These are phyloP conservation scores for Plagiodera versicolora DNA, from an alignment of 2,888 invertebrate species.

Conservation along the genomic window DNA sequence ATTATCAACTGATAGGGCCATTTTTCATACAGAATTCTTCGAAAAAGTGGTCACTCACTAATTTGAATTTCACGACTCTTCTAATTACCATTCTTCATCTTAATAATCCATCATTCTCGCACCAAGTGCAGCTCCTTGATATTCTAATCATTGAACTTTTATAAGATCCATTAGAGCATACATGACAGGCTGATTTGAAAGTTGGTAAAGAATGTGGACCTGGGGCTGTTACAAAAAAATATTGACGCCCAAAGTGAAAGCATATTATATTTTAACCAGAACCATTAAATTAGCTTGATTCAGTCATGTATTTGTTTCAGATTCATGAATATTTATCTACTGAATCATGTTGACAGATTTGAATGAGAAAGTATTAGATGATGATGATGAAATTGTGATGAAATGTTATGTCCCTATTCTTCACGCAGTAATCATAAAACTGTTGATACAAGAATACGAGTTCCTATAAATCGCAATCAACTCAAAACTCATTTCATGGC, in stretches of 20 bases:
- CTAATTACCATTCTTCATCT: neutral
- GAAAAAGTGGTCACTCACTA: neutral
- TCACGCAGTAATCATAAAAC: too few species aligned
- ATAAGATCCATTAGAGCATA: constrained; percentile 6
- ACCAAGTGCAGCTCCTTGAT: neutral
- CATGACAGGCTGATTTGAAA: constrained; percentile 6
- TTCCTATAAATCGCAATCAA: too few species aligned
- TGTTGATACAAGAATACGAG: too few species aligned
- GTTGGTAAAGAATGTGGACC: neutral
- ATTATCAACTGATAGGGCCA: too few species aligned
- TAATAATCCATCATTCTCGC: neutral
- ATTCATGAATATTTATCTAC: neutral
- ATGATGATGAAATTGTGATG: neutral
- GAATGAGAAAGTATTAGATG: neutral
- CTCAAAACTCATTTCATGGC: too few species aligned
- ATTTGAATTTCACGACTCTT: neutral
- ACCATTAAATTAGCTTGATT: neutral
- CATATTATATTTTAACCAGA: neutral
- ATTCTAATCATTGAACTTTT: constrained; percentile 4
- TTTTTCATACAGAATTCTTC: too few species aligned
- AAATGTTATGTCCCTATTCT: neutral
- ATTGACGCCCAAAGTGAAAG: neutral
- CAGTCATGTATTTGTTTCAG: neutral
- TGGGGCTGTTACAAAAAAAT: neutral
- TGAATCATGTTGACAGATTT: neutral